Base-by-base conservation (phyloP, 2,888 invertebrate genomes). In the Chrysomela aeneicollis region DNA sequence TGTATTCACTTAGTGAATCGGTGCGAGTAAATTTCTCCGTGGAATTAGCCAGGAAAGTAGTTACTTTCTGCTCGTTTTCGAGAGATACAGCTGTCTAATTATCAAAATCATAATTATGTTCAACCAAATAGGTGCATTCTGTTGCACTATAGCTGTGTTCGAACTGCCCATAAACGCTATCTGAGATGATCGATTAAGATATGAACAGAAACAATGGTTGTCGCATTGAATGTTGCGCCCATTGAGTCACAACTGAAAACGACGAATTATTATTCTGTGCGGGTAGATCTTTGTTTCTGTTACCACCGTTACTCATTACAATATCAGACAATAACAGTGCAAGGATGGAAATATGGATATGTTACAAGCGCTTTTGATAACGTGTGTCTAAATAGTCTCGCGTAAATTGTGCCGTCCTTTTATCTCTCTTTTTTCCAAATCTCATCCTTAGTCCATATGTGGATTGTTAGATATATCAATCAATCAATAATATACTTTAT, bases 221-320 rank as follows among this genome's bases (percentile, higher is more conserved):
- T 35, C 19, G 54, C 35, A 17, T 54, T 54, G n/a, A 54, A 18
- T 46, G 17, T 22, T 26, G 26, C 55, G 46, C 21, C 17, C 17
- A 26, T 15, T 57, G 55, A 57, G 46, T 59, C 63, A 63, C 26
- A 70, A 62, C 67, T 59, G 52, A 53, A 62, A 57, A 22, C 46
- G 5, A 67, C 64, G 65, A 72, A 72, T 75, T 74, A 71, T 69
- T 65, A 75, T 75, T 75, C 75, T 53, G 66, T 68, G 63, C 68
- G 69, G 67, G 69, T 68, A 67, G 64, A 70, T 70, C 69, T n/a
- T n/a, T 72, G 71, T 72, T 75, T 74, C 71, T 74, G 72, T 74
- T 71, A 72, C 71, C 70, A 72, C 74, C 74, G 74, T 75, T 75
- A 75, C 70, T 73, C 71, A 72, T 73, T 72, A 68, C 50, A 68